Evolutionary conservation across 2,797 vertebrate species (phyloP), one percentile per base, ranked within the genome.

Genomic region (Atherinosoma microstoma): DNA sequence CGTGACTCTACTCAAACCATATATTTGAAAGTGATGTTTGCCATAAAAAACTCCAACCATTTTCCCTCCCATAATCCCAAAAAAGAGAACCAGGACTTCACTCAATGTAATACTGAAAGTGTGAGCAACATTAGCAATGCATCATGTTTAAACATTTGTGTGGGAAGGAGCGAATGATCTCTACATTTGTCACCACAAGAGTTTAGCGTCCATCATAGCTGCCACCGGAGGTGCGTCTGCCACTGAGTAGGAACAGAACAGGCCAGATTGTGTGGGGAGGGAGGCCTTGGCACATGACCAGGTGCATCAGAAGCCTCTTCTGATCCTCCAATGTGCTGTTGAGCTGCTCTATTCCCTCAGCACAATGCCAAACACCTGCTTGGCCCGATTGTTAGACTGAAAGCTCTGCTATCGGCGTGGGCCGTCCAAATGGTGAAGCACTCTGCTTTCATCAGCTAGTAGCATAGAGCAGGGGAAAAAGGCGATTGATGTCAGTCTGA

Each of bases 181-280:
- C 82, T 70, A 75, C 87, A 80, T 93, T 92, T 90, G 92, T 92
- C 92, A 93, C 87, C 82, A 90, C 89, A 84, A 81, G 88, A 88
- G 89, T 89, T 87, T 88, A 83, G 89, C 82, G 85, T 88, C 87
- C 87, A 70, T 90, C 85, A 75, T 77, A 70, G 84, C 89, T 90
- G 92, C 91, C 87, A 90, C 87, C 80, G 77, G 90, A 86, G 88
- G 91, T 91, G 91, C 89, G 91, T 92, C 87, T 91, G 91, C 87
- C 87, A 85, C 86, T 68, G 85, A 88, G 87, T 81, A 84, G 85
- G 89, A 86, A 92, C 86, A 90, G 91, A 94, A 90, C 86, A 83
- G 88, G 89, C 91, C 94, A 95, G 93, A 94, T 94, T 94, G 93
- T 87, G 89, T 83, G 85, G 79, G 82, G 83, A 80, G 83, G 83